Percentiles rank a stretch among this genome's conserved stretches.
These are phyloP conservation scores for Pantherophis vulpinus DNA, from an alignment of 2,797 vertebrate genomes.

Conservation along the genomic window DNA sequence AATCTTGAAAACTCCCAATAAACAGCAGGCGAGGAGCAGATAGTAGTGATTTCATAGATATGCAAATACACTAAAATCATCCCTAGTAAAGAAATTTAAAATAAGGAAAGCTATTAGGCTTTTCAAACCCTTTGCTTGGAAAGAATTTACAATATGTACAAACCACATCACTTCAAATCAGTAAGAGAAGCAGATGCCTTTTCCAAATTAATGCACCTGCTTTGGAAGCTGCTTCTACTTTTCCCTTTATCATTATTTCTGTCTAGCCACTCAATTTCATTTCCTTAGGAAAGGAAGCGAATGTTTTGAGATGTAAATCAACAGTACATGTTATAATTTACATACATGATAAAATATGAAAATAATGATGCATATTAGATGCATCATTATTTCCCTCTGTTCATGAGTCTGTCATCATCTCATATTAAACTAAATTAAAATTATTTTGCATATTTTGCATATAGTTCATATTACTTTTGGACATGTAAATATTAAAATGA, in stretches of 20 bases:
- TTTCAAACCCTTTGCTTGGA: not conserved
- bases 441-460: not conserved
- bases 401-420: not conserved
- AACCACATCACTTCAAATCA: not conserved
- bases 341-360: not conserved
- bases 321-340: not conserved
- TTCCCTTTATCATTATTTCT: not conserved
- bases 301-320: not conserved
- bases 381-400: not conserved
- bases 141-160: not conserved
- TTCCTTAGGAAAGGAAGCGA: not conserved
- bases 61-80: not conserved
- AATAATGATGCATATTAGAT: not conserved
- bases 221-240: not conserved
- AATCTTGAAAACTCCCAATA: constrained; percentile 18
- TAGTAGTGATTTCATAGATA: constrained; percentile 15
- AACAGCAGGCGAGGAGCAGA: not conserved
- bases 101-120: constrained; percentile 30
- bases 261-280: not conserved
- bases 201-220: not conserved
- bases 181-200: not conserved
- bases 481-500: not conserved
- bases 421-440: not conserved
- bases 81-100: not conserved
- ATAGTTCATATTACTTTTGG: not conserved